These are phyloP conservation scores for Capreolus pygargus DNA, from an alignment of 2,113 vertebrate genomes.

Conservation along the genomic window DNA sequence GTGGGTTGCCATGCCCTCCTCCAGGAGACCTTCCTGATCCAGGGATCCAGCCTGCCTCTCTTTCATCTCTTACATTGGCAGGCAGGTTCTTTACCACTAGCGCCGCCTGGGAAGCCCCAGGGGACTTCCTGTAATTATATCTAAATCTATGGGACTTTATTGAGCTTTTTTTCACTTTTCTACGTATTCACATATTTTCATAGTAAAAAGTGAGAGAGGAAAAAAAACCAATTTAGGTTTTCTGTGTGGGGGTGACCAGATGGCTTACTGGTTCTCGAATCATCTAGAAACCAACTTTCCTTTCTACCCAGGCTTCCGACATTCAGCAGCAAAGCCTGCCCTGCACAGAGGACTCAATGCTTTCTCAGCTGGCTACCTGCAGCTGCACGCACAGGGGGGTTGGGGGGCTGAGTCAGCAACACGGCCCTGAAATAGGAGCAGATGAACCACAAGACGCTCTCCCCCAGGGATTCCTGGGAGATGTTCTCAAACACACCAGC, in stretches of 20 bases:
- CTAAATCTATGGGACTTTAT: background rate
- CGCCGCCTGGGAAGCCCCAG: background rate
- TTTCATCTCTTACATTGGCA: background rate
- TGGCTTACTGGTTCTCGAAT: background rate
- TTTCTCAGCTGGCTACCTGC: background rate
- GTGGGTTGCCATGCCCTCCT: background rate
- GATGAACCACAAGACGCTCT: background rate
- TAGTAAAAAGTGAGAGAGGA: background rate
- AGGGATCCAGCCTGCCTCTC: background rate
- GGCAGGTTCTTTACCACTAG: background rate
- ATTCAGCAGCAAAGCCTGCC: background rate
- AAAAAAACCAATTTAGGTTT: background rate
- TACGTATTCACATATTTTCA: background rate
- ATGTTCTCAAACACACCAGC: background rate
- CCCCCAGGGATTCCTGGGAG: background rate
- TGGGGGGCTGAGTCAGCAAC: background rate
- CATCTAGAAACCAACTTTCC: background rate
- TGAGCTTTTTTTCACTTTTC: background rate
- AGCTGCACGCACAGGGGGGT: rapidly evolving
- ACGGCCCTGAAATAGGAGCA: rapidly evolving
- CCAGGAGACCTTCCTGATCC: background rate
- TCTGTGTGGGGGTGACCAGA: background rate
- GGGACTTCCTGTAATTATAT: background rate
- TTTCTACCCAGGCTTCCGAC: background rate
- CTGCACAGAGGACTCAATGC: no score